Conservation (phyloP, 2,888 invertebrate species). For the Crematogaster levior region DNA sequence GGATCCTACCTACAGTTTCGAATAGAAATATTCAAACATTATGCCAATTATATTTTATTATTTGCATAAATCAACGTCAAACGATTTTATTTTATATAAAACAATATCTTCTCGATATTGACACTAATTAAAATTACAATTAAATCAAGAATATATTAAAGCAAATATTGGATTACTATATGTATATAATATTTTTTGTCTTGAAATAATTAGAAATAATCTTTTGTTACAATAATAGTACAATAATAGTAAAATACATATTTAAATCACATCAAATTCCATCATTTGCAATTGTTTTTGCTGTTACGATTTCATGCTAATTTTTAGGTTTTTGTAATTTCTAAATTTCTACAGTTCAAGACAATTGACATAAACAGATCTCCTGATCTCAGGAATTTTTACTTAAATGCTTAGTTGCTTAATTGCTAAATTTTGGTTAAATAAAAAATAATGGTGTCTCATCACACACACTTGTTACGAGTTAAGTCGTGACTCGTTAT, state of each 20-base stretch:
- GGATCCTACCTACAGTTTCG: too few relatives aligned
- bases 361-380: background rate
- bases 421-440: too few relatives aligned
- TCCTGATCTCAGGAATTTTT: background rate
- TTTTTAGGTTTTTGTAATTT: background rate
- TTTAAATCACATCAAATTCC: background rate
- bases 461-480: slow-evolving; percentile 8
- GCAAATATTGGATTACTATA: background rate
- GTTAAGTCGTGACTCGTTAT: slow-evolving; percentile 20
- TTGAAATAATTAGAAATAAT: background rate
- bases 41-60: too few relatives aligned
- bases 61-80: background rate
- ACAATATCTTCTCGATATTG: background rate
- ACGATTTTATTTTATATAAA: background rate
- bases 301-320: background rate
- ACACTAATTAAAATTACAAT: background rate
- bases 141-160: background rate
- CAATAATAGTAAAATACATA: too few relatives aligned
- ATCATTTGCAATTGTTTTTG: background rate
- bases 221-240: background rate
- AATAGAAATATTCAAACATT: too few relatives aligned
- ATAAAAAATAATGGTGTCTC: background rate
- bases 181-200: background rate
- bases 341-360: background rate
- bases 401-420: too few relatives aligned